phyloP scores from a whole-genome alignment of 35 echinoderm and acorn worm species.

The Ophioderma brevispina region DNA sequence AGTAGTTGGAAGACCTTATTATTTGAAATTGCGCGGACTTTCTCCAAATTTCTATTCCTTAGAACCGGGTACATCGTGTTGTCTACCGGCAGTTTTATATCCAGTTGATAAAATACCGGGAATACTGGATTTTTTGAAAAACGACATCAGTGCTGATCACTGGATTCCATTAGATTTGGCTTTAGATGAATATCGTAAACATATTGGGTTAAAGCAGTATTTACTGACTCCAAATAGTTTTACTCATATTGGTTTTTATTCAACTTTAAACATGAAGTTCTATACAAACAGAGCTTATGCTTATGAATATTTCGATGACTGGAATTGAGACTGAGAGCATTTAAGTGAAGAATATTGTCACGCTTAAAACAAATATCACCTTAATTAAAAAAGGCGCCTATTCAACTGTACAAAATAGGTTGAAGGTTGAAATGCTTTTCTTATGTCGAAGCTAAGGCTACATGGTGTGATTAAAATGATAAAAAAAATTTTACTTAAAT shows the following conservation, averaged over 20 bases:
- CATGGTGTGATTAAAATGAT: too few relatives aligned
- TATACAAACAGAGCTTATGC: neutral
- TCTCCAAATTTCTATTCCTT: constrained; percentile 60
- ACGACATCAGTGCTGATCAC: too few relatives aligned
- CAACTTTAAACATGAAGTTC: constrained; percentile 31
- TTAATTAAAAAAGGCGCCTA: too few relatives aligned
- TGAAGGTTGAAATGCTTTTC: too few relatives aligned
- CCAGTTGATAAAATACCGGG: constrained; percentile 57
- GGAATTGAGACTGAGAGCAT: too few relatives aligned
- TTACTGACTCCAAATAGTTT: constrained; percentile 78
- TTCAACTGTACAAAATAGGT: too few relatives aligned
- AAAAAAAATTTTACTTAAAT: too few relatives aligned
- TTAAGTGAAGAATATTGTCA: too few relatives aligned
- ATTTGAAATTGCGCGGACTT: constrained; percentile 3
- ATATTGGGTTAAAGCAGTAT: constrained; percentile 51
- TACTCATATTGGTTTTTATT: constrained; percentile 82
- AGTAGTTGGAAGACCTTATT: constrained; percentile 59
- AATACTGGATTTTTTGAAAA: constrained; percentile 64
- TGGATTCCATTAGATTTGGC: constrained; percentile 69
- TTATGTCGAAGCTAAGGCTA: too few relatives aligned
- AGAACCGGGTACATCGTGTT: constrained; percentile 83
- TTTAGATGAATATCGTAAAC: constrained; percentile 58
- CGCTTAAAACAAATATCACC: too few relatives aligned
- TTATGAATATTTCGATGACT: neutral
- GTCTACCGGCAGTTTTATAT: constrained; percentile 80